These are phyloP conservation scores for Chaenocephalus aceratus DNA, from an alignment of 2,113 vertebrate genomes.

Conservation along the genomic window DNA sequence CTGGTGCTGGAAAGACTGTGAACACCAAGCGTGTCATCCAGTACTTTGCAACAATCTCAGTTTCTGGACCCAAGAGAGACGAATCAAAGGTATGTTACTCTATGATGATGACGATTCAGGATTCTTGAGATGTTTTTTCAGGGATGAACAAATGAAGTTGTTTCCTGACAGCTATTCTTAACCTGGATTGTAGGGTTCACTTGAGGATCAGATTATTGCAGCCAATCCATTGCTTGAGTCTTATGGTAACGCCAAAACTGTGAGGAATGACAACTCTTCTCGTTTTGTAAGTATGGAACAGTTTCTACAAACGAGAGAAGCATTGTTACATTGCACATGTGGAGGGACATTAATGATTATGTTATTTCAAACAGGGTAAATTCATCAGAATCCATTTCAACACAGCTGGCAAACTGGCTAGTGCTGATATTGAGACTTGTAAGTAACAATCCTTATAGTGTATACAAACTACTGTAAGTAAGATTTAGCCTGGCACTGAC, in stretches of 20 bases:
- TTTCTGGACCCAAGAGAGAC: too few species aligned
- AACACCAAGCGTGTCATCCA: conserved; percentile 80
- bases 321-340: neutral
- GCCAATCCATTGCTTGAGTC: conserved; percentile 76
- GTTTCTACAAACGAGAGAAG: neutral
- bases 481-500: conserved; percentile 2
- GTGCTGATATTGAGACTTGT: conserved; percentile 79
- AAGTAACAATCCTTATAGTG: conserved; percentile 23
- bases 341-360: neutral
- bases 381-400: conserved; percentile 77
- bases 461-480: neutral
- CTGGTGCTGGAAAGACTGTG: conserved; percentile 79
- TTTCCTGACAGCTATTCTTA: conserved; percentile 6
- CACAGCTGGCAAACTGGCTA: conserved; percentile 71
- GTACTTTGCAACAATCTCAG: conserved; percentile 77
- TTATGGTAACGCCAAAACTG: conserved; percentile 77
- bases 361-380: conserved; percentile 70
- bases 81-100: too few species aligned
- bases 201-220: conserved; percentile 76
- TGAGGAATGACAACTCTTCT: conserved; percentile 78
- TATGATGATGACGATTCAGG: too few species aligned
- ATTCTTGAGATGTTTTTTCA: too few species aligned
- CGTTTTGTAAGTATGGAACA: conserved; percentile 69
- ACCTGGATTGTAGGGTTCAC: conserved; percentile 55
- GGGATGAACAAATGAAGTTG: too few species aligned